These are phyloP conservation scores for Cerastoderma edule DNA, from an alignment of 2,888 invertebrate genomes.

Conservation along the genomic window DNA sequence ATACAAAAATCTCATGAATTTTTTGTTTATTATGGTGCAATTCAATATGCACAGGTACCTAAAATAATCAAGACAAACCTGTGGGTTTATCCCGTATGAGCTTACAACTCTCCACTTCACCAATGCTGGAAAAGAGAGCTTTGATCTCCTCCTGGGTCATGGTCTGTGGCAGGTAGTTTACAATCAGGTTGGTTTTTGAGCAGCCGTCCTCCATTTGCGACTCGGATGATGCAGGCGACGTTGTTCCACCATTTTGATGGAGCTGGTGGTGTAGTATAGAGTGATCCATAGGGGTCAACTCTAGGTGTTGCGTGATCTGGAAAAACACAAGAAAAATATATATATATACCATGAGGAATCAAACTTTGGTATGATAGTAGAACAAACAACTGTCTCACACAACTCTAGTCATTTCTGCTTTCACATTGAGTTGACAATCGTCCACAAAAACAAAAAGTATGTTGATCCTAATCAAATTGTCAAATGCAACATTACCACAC, in stretches of 20 bases:
- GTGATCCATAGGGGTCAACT: conserved; percentile 75
- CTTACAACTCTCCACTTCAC: conserved; percentile 99
- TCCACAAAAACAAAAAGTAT: too few species aligned
- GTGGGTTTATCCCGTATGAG: conserved; percentile 99
- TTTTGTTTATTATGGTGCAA: too few species aligned
- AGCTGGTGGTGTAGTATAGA: conserved; percentile 67
- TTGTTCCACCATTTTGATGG: conserved; percentile 77
- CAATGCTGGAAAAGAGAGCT: conserved; percentile 98
- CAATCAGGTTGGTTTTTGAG: conserved; percentile 95
- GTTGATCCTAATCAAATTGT: too few species aligned
- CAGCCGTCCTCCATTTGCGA: conserved; percentile 76
- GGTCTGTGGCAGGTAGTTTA: conserved; percentile 99
- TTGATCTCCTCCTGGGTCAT: conserved; percentile 99
- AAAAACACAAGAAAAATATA: conserved; percentile 26
- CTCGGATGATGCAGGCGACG: conserved; percentile 73
- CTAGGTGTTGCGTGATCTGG: conserved; percentile 77
- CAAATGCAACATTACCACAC: too few species aligned
- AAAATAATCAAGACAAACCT: too few species aligned
- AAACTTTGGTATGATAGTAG: too few species aligned
- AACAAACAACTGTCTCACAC: too few species aligned
- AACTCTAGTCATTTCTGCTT: too few species aligned
- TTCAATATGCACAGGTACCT: too few species aligned
- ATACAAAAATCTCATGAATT: too few species aligned
- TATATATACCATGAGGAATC: too few species aligned
- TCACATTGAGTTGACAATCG: too few species aligned